A percentile compares a stretch with the other conserved stretches of the same genome.
Evolutionary conservation across 2,888 invertebrate genomes (phyloP).

Genomic region (Philereme transversata): DNA sequence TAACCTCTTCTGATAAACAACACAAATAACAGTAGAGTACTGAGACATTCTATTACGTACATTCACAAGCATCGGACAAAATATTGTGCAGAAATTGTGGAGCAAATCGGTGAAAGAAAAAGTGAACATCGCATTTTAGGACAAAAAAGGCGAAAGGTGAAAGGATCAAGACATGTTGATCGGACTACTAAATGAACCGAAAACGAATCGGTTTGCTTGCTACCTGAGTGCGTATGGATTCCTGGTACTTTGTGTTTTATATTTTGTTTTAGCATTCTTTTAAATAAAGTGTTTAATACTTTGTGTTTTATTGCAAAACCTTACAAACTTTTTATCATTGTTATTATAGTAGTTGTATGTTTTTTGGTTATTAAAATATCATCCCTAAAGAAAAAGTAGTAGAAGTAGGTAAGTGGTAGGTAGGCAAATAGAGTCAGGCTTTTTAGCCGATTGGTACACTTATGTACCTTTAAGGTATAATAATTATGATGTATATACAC

Average conservation of each 20-base stretch:
- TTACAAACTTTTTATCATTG: not conserved
- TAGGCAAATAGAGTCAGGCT: no score
- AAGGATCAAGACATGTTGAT: conserved; percentile 57
- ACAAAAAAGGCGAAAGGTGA: conserved; percentile 33
- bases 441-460: no score
- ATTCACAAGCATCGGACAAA: conserved; percentile 12
- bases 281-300: conserved; percentile 35
- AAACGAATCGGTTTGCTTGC: conserved; percentile 11
- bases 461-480: no score
- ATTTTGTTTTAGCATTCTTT: conserved; percentile 29
- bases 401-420: no score
- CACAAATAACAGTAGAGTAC: conserved; percentile 5
- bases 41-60: conserved; percentile 20
- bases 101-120: not conserved
- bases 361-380: not conserved
- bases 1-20: conserved; percentile 34
- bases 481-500: no score
- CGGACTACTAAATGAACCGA: conserved; percentile 33
- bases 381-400: no score
- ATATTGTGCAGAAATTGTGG: conserved; percentile 7
- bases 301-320: conserved; percentile 43
- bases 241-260: conserved; percentile 52
- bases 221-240: conserved; percentile 41
- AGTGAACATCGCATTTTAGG: not conserved
- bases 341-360: not conserved